These are phyloP conservation scores for Chironomus tepperi DNA, from an alignment of 1,140 invertebrate species.

Conservation along the genomic window DNA sequence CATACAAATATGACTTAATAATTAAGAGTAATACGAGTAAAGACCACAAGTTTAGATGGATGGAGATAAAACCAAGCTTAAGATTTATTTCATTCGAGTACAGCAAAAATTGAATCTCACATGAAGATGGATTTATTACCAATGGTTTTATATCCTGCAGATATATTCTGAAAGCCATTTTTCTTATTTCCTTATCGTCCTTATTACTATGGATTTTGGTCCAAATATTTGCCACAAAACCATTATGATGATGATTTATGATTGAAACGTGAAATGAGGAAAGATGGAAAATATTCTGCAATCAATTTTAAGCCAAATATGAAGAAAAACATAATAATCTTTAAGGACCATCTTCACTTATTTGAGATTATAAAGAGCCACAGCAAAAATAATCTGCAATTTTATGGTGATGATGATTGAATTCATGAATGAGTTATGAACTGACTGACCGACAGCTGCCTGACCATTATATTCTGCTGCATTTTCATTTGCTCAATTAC, in stretches of 20 bases:
- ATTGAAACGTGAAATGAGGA: not conserved
- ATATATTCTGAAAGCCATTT: no score
- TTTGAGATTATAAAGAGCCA: no score
- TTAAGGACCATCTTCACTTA: no score
- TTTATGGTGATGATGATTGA: not conserved
- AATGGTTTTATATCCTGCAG: no score
- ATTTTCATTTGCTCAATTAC: not conserved
- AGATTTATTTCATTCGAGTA: not conserved
- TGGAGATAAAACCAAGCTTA: not conserved
- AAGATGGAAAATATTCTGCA: no score
- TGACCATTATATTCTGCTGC: not conserved
- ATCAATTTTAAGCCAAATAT: no score
- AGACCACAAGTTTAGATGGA: not conserved
- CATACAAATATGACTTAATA: not conserved
- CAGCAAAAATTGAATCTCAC: not conserved
- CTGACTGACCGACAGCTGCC: not conserved
- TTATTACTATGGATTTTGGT: no score
- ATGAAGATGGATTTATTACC: no score
- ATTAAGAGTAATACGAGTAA: not conserved
- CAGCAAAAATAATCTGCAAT: no score
- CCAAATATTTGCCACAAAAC: no score
- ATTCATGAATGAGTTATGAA: not conserved
- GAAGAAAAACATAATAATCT: no score
- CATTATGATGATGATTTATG: conserved; percentile 3
- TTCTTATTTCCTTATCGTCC: no score